Evolutionary conservation across 2,888 invertebrate species (phyloP).

Genomic region (Dugesia japonica): DNA sequence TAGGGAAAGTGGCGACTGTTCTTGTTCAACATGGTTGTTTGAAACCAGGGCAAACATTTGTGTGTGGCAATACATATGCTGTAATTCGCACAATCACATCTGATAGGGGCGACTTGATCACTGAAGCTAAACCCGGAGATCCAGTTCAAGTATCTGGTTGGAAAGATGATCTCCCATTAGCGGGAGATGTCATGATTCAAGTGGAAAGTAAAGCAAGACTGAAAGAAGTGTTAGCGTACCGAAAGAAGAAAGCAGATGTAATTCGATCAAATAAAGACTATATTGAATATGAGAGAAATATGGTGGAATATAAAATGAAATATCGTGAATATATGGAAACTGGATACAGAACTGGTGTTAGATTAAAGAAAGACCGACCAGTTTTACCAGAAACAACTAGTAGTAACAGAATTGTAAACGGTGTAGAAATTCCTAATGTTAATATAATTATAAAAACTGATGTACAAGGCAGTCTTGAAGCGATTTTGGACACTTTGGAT

Average conservation of each 20-base stretch:
- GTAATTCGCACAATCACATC: constrained; percentile 61
- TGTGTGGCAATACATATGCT: constrained; percentile 56
- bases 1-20: constrained; percentile 65
- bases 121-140: constrained; percentile 60
- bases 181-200: constrained; percentile 72
- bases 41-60: constrained; percentile 60
- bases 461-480: constrained; percentile 86
- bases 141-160: constrained; percentile 77
- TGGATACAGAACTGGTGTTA: background rate
- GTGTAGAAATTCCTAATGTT: background rate
- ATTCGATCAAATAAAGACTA: background rate
- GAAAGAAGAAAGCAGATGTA: background rate
- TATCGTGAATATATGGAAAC: constrained; percentile 1
- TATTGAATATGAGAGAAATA: background rate
- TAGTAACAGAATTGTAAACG: background rate
- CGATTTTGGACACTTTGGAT: constrained; percentile 72
- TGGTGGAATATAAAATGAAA: constrained; percentile 10
- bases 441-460: constrained; percentile 58
- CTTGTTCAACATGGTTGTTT: constrained; percentile 71
- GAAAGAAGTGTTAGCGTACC: constrained; percentile 9
- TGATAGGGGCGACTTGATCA: constrained; percentile 58
- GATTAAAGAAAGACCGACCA: background rate
- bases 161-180: constrained; percentile 64
- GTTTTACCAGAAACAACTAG: background rate
- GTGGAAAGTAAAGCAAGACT: constrained; percentile 56